A percentile compares a stretch with the other conserved stretches of the same genome.
Conservation (phyloP, 1,140 invertebrate species). For the Papilio machaon region DNA sequence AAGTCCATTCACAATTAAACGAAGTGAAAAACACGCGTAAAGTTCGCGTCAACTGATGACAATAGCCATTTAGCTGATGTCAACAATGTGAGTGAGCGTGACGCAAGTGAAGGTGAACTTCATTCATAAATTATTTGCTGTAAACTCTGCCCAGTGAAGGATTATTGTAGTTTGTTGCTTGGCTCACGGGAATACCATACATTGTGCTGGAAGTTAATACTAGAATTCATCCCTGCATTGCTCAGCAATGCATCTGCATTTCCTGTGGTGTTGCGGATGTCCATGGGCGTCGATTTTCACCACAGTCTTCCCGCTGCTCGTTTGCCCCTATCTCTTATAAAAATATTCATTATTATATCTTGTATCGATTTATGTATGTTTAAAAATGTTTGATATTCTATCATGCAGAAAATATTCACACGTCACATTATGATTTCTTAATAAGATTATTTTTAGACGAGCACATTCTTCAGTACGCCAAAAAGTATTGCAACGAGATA, state of each 20-base stretch:
- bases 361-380: not conserved
- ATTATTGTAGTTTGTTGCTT: not conserved
- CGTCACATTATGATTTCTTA: not conserved
- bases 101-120: not conserved
- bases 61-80: not conserved
- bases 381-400: not conserved
- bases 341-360: not conserved
- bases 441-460: not conserved
- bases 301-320: too few relatives aligned
- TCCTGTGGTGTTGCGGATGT: too few relatives aligned
- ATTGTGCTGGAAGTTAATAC: too few relatives aligned
- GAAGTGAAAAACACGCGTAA: not conserved
- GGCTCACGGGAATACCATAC: too few relatives aligned
- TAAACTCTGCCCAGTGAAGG: not conserved
- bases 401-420: not conserved
- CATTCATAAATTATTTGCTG: not conserved
- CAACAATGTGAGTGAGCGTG: not conserved
- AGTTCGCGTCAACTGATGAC: not conserved
- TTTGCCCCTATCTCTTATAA: too few relatives aligned
- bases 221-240: too few relatives aligned
- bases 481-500: not conserved
- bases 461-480: not conserved
- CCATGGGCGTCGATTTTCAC: too few relatives aligned
- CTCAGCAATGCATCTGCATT: too few relatives aligned
- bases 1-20: not conserved